A percentile compares a stretch with the other conserved stretches of the same genome.
phyloP scores from a whole-genome alignment of 2,888 invertebrate genomes.

The Folsomia manolachei region DNA sequence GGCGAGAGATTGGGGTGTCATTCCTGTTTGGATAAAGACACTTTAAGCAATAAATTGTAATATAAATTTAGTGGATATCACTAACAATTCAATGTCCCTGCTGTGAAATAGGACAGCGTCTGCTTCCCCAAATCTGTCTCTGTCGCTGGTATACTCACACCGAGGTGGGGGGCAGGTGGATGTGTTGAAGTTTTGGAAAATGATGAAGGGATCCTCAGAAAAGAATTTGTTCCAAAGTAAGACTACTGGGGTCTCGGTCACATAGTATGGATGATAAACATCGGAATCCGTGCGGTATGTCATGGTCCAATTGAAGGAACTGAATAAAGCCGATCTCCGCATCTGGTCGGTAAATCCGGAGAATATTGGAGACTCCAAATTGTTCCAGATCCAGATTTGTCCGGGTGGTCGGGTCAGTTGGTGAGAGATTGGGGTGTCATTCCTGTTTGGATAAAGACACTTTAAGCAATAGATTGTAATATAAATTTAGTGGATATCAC shows the following conservation, averaged over 20 bases:
- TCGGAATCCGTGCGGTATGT: not conserved
- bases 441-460: not conserved
- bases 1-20: not conserved
- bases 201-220: too few relatives aligned
- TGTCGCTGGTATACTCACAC: not conserved
- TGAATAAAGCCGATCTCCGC: too few relatives aligned
- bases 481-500: too few relatives aligned
- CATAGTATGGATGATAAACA: not conserved
- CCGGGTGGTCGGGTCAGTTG: not conserved
- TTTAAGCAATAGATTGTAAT: not conserved
- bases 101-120: not conserved
- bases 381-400: not conserved
- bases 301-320: slow-evolving; percentile 9
- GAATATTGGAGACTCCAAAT: not conserved
- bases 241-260: too few relatives aligned
- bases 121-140: not conserved
- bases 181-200: too few relatives aligned
- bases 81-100: not conserved
- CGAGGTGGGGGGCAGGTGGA: too few relatives aligned
- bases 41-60: not conserved
- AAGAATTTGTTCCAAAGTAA: too few relatives aligned
- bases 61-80: not conserved
- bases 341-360: not conserved
- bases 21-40: not conserved
- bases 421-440: not conserved